Percentiles rank a stretch among this genome's conserved stretches.
Evolutionary conservation across 2,113 vertebrate species (phyloP).

Genomic region (Seriola rivoliana): DNA sequence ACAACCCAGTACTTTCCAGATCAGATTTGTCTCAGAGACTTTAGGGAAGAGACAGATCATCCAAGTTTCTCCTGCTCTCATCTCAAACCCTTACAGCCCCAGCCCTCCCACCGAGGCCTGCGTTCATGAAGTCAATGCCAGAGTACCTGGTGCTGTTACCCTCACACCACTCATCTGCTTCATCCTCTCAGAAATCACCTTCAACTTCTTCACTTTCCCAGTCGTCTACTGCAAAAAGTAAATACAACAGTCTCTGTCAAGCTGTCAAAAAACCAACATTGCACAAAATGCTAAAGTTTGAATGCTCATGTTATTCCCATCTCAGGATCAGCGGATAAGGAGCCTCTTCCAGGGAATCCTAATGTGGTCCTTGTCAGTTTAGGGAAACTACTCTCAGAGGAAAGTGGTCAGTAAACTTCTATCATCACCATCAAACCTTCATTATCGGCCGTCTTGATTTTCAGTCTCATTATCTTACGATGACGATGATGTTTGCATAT

Average conservation of each 20-base stretch:
- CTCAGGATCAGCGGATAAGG: conserved; percentile 49
- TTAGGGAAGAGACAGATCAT: background rate
- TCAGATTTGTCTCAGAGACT: background rate
- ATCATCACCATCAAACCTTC: conserved; percentile 11
- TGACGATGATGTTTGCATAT: conserved; percentile 15
- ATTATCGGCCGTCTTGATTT: conserved; percentile 1
- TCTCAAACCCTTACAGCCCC: conserved; percentile 33
- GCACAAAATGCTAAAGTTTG: background rate
- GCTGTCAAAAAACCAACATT: background rate
- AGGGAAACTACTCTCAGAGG: conserved; percentile 76
- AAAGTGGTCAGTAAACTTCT: conserved; percentile 68
- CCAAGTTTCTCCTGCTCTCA: background rate
- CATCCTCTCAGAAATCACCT: conserved; percentile 17
- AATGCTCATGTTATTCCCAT: background rate
- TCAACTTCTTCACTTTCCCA: background rate
- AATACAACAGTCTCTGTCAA: background rate
- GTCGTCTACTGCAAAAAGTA: conserved; percentile 25
- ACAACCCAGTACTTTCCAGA: background rate
- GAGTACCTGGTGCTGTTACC: conserved; percentile 71
- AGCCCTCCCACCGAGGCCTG: conserved; percentile 68
- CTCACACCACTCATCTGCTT: background rate
- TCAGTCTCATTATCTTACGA: background rate
- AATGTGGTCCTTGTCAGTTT: conserved; percentile 82
- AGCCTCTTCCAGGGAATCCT: conserved; percentile 78
- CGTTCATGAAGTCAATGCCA: conserved; percentile 64